A percentile compares a stretch with the other conserved stretches of the same genome.
Conservation (phyloP, 2,888 invertebrate genomes). For the Brachylomia viminalis region DNA sequence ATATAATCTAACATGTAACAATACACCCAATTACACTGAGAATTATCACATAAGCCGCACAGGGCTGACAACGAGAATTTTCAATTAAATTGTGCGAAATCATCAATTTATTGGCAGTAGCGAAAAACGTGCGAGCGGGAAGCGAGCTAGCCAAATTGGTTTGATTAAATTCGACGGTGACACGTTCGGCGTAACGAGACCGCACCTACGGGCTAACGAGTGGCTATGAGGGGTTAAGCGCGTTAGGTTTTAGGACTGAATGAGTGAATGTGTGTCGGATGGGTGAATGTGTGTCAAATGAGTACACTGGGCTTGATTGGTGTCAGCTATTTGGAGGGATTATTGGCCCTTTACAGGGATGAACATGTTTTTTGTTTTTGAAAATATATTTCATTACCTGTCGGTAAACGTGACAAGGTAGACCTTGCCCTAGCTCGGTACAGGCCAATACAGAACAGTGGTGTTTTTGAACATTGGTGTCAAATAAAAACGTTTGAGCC, state of each 20-base stretch:
- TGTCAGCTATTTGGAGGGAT: slow-evolving; percentile 29
- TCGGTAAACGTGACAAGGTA: background rate
- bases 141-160: slow-evolving; percentile 63
- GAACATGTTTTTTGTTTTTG: slow-evolving; percentile 3
- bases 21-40: slow-evolving; percentile 39
- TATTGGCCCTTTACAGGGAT: slow-evolving; percentile 31
- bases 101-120: slow-evolving; percentile 58
- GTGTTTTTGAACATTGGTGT: too few species aligned
- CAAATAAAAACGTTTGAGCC: background rate
- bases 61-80: slow-evolving; percentile 49
- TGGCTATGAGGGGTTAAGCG: slow-evolving; percentile 50
- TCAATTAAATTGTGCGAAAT: slow-evolving; percentile 61
- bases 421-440: background rate
- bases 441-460: too few species aligned
- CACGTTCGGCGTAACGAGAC: slow-evolving; percentile 65
- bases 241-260: slow-evolving; percentile 53
- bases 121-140: slow-evolving; percentile 54
- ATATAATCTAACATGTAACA: slow-evolving; percentile 1
- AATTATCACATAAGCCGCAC: slow-evolving; percentile 29
- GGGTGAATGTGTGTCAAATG: slow-evolving; percentile 41
- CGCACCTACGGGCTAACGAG: slow-evolving; percentile 61
- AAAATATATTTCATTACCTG: background rate
- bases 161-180: slow-evolving; percentile 65
- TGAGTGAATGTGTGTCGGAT: slow-evolving; percentile 40
- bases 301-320: slow-evolving; percentile 36